phyloP scores from a whole-genome alignment of 2,888 invertebrate genomes.

The Ochropleura leucogaster region DNA sequence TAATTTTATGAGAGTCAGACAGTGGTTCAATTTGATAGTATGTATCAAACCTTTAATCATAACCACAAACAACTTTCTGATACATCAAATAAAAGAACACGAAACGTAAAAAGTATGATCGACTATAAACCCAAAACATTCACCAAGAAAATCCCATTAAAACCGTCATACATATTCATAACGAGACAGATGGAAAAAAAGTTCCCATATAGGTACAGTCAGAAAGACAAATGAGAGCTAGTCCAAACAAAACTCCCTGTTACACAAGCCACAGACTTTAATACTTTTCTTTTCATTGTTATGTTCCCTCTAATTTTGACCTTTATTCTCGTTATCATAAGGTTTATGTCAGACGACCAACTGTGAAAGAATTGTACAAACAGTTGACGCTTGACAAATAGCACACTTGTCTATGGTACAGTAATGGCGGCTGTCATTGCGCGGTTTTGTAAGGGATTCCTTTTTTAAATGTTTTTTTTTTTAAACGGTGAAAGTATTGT shows the following conservation, averaged over 20 bases:
- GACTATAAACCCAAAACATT: no score
- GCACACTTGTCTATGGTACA: slow-evolving; percentile 59
- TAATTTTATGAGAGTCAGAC: no score
- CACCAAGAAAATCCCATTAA: no score
- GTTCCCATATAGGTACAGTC: slow-evolving; percentile 51
- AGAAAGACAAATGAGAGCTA: slow-evolving; percentile 70
- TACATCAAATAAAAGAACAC: no score
- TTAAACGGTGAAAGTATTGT: slow-evolving; percentile 20
- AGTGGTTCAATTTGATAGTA: no score
- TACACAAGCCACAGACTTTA: slow-evolving; percentile 54
- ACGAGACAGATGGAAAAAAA: slow-evolving; percentile 10
- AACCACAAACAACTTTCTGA: no score
- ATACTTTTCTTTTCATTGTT: slow-evolving; percentile 3
- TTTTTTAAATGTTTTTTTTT: slow-evolving; percentile 51
- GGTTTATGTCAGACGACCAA: no score
- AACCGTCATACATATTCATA: slow-evolving; percentile 23
- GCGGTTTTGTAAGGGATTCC: slow-evolving; percentile 43
- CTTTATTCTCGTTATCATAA: no score
- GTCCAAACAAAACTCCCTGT: slow-evolving; percentile 66
- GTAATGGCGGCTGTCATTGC: slow-evolving; percentile 37
- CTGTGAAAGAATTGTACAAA: slow-evolving; percentile 34
- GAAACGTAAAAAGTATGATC: no score
- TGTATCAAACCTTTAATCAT: no score
- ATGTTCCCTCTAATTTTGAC: no score
- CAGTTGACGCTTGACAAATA: slow-evolving; percentile 69